These are phyloP conservation scores for human (Homo sapiens) DNA, from an alignment of 2,113 vertebrate genomes.

Conservation along the genomic window DNA sequence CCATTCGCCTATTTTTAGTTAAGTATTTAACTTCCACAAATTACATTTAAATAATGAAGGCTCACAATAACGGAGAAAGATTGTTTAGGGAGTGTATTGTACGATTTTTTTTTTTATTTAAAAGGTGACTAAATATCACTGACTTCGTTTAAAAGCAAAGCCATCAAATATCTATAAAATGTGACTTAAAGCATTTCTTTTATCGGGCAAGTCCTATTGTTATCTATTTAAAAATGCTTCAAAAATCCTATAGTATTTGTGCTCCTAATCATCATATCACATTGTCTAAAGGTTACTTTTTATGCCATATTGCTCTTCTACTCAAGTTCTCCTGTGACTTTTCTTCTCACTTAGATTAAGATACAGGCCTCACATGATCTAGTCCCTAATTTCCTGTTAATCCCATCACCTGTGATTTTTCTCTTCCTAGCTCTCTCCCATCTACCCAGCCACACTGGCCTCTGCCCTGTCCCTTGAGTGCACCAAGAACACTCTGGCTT, in stretches of 20 bases:
- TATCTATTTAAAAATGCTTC: background rate
- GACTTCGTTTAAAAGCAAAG: background rate
- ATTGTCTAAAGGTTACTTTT: background rate
- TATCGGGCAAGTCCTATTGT: background rate
- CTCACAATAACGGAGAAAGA: background rate
- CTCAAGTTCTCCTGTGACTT: background rate
- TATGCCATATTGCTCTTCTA: background rate
- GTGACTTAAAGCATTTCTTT: background rate
- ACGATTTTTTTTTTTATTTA: background rate
- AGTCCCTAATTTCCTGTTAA: fast-evolving
- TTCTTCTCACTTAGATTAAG: background rate
- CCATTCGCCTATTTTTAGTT: conserved; percentile 13
- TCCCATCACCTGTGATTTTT: background rate
- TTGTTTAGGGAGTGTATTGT: background rate
- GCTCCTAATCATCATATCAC: background rate
- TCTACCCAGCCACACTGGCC: background rate
- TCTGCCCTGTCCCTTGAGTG: background rate
- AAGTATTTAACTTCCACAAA: background rate
- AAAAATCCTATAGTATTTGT: background rate
- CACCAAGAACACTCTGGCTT: no score
- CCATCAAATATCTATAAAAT: no score
- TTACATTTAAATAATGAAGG: background rate
- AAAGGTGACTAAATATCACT: background rate
- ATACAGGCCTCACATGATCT: background rate
- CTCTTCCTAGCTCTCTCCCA: background rate